Base-by-base conservation (phyloP, 2,113 vertebrate species). In the Typhlomys cinereus region DNA sequence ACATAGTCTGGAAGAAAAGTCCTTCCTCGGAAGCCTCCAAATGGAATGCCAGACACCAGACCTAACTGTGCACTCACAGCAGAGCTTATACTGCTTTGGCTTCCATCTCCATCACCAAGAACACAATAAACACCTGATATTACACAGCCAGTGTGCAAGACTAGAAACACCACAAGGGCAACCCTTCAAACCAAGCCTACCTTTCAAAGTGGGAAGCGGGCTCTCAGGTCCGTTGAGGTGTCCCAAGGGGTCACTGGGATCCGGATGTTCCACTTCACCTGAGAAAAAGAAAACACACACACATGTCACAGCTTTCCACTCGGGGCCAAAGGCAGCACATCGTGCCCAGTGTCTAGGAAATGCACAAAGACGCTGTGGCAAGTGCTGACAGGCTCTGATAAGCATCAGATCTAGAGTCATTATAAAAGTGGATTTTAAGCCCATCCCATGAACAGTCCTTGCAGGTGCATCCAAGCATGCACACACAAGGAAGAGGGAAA, bases 131-230 rank as follows among this genome's bases (percentile, higher is more conserved):
- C 12, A 41, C 34, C 2, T 2, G 50, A 31, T 5, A 21, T 21
- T 14, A n/a, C n/a, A n/a, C n/a, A n/a, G n/a, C n/a, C n/a, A n/a
- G n/a, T n/a, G n/a, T n/a, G n/a, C n/a, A n/a, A n/a, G n/a, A n/a
- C n/a, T 3, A 7, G 34, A 73, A 14, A 57, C 4, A 25, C 2
- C 1, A 2, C 20, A 62, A 50, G 36, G 29, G 34, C 25, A 27
- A 48, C 20, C 5, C 36, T 12, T 71, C 50, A 27, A 1, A 36
- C 57, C 50, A 27, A 1, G 39, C 57, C 98, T 98, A 99, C 98
- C 99, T 98, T 98, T 98, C 44, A 98, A 96, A 75, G 98, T 99
- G 71, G 98, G 98, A 94, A 98, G 57, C 44, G 98, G 98, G 94
- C 98, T 96, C 46, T 98, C 97, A 41, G 98, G 98, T 94, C 97